Base-by-base conservation (phyloP, 2,797 vertebrate species). In the Galaxias olidus region DNA sequence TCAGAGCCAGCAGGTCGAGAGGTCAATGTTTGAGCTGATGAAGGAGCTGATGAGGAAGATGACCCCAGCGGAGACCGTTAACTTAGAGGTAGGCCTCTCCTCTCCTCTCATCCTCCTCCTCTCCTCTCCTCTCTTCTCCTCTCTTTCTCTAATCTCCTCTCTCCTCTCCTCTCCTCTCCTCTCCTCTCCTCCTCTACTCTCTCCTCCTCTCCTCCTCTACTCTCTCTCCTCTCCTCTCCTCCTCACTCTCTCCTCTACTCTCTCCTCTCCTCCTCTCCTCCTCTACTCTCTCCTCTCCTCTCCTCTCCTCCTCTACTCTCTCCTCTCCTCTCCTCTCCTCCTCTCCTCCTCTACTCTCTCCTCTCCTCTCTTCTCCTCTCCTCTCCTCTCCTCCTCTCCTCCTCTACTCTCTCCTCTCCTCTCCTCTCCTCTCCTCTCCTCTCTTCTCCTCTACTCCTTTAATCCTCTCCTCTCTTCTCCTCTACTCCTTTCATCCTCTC, bases 1-100 rank as follows among this genome's bases (percentile, higher is more conserved):
- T 71, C 90, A 91, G 74, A 95, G 94, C 78, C 90, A 91, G 65
- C 92, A 93, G 80, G 90, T 94, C 44, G 93, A 95, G 84, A 68
- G 45, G 9, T 88, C 78, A 48, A 80, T 87, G 50, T 89, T 78
- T 47, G 92, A 93, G 63, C 80, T 95, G 76, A 73, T 91, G 17
- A 84, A 92, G 45, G 81, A 76, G 72, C 73, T 95, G 66, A 92
- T 90, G 75, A 84, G 62, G 60, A 91, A 81, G 73, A 84, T 94
- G 86, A 92, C 87, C 70, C 70, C 78, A 9, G 63, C 77, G 42
- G 84, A 88, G 0, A 66, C 53, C 8, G 76, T 84, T 30, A 69
- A 86, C 64, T 69, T 91, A 49, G 76, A 93, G 92, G 94, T 94
- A 82, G 73, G 68, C 53, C 45, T 47, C 45, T 47, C 13, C 45